These are phyloP conservation scores for Subacronicta megacephala DNA, from an alignment of 2,888 invertebrate species.

Conservation along the genomic window DNA sequence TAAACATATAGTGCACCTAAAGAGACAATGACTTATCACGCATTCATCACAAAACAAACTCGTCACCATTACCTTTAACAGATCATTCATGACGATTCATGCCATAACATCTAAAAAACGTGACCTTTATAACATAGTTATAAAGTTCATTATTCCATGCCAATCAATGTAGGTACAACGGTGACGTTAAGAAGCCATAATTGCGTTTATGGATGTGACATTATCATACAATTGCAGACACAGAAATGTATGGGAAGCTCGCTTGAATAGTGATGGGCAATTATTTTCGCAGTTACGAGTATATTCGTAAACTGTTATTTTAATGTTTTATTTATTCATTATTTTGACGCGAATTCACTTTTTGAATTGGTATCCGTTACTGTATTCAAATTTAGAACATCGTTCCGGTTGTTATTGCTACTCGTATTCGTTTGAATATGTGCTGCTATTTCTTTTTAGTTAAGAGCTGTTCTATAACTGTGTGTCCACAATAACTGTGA, in stretches of 20 bases:
- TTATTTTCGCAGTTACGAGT: slow-evolving; percentile 24
- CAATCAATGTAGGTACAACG: slow-evolving; percentile 30
- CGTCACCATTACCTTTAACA: slow-evolving; percentile 50
- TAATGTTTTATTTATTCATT: slow-evolving; percentile 40
- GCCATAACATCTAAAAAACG: slow-evolving; percentile 32
- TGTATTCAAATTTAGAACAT: slow-evolving; percentile 27
- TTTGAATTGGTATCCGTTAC: slow-evolving; percentile 25
- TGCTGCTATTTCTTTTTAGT: no score
- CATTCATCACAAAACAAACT: slow-evolving; percentile 50
- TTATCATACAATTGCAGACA: slow-evolving; percentile 85
- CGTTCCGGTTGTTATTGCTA: slow-evolving; percentile 13
- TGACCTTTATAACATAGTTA: slow-evolving; percentile 35
- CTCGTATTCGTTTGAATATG: slow-evolving; percentile 10
- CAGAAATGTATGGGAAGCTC: slow-evolving; percentile 57
- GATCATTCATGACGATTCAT: slow-evolving; percentile 50
- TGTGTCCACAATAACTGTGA: not conserved
- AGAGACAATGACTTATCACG: slow-evolving; percentile 50
- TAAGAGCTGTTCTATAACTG: no score
- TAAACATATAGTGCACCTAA: slow-evolving; percentile 49
- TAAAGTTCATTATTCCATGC: slow-evolving; percentile 50
- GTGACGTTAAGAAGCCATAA: slow-evolving; percentile 82
- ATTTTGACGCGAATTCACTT: slow-evolving; percentile 25
- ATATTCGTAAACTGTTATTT: slow-evolving; percentile 30
- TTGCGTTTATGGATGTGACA: slow-evolving; percentile 77
- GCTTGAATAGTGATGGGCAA: slow-evolving; percentile 58